These are phyloP conservation scores for Cosmopolites sordidus DNA, from an alignment of 2,888 invertebrate species.

Conservation along the genomic window DNA sequence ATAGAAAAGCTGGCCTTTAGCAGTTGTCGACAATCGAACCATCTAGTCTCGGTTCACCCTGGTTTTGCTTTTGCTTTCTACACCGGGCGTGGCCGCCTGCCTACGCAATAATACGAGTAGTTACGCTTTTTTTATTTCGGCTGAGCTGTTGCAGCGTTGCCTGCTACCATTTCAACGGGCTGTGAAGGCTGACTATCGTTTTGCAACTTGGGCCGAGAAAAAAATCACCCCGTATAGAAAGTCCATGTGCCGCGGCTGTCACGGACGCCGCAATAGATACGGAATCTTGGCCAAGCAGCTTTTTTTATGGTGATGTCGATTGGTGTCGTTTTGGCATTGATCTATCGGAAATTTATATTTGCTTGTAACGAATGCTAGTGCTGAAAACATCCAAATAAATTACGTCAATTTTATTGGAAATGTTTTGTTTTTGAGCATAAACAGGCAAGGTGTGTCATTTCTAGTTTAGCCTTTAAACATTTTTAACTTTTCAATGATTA, in stretches of 20 bases:
- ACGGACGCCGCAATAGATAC: too few relatives aligned
- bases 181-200: constrained; percentile 29
- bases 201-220: constrained; percentile 19
- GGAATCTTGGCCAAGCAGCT: too few relatives aligned
- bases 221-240: constrained; percentile 28
- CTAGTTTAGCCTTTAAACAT: too few relatives aligned
- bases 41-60: constrained; percentile 31
- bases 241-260: constrained; percentile 5
- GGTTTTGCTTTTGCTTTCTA: constrained; percentile 41
- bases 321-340: too few relatives aligned
- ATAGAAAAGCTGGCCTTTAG: constrained; percentile 19
- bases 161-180: constrained; percentile 27
- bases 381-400: too few relatives aligned
- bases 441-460: too few relatives aligned
- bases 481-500: too few relatives aligned
- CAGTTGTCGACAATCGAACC: constrained; percentile 8
- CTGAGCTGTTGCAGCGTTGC: constrained; percentile 18
- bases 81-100: constrained; percentile 40
- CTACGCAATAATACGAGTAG: constrained; percentile 41
- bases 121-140: constrained; percentile 33
- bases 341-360: too few relatives aligned
- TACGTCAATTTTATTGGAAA: too few relatives aligned
- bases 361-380: too few relatives aligned
- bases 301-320: too few relatives aligned
- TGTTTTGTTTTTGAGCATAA: too few relatives aligned